Conservation (phyloP, 1,140 invertebrate species). For the Papilio polyxenes region DNA sequence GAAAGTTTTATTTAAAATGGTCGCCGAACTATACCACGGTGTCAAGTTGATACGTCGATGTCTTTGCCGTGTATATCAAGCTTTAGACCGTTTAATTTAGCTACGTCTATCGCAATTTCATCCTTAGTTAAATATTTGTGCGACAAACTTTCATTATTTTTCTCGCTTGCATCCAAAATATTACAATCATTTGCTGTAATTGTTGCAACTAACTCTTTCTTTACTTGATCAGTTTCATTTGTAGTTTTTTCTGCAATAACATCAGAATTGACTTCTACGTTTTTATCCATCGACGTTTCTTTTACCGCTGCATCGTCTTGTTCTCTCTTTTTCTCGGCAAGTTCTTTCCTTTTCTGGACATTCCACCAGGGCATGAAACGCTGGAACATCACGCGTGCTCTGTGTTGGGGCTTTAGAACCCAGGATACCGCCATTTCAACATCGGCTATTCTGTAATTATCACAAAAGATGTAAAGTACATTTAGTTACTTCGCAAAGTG, state of each 20-base stretch:
- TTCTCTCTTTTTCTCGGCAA: slow-evolving; percentile 63
- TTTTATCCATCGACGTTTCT: background rate
- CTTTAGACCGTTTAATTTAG: slow-evolving; percentile 28
- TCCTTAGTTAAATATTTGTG: background rate
- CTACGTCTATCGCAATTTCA: background rate
- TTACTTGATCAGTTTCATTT: slow-evolving; percentile 3
- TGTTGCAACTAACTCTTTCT: background rate
- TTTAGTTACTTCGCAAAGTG: background rate
- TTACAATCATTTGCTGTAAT: background rate
- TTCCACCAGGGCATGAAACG: slow-evolving; percentile 79
- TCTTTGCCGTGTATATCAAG: slow-evolving; percentile 1
- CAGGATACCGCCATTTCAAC: slow-evolving; percentile 75
- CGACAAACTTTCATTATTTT: slow-evolving; percentile 6
- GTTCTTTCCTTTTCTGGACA: slow-evolving; percentile 62
- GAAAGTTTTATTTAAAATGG: slow-evolving; percentile 16
- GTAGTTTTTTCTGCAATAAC: background rate
- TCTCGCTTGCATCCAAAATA: background rate
- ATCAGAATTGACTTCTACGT: background rate
- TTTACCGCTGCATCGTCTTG: slow-evolving; percentile 42
- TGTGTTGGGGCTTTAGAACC: slow-evolving; percentile 77
- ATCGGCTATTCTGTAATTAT: slow-evolving; percentile 71
- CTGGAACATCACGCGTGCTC: slow-evolving; percentile 73
- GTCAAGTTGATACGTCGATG: slow-evolving; percentile 10
- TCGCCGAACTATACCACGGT: slow-evolving; percentile 23
- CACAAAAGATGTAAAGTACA: background rate